phyloP scores from a whole-genome alignment of 2,888 invertebrate genomes.

The Erannis defoliaria region DNA sequence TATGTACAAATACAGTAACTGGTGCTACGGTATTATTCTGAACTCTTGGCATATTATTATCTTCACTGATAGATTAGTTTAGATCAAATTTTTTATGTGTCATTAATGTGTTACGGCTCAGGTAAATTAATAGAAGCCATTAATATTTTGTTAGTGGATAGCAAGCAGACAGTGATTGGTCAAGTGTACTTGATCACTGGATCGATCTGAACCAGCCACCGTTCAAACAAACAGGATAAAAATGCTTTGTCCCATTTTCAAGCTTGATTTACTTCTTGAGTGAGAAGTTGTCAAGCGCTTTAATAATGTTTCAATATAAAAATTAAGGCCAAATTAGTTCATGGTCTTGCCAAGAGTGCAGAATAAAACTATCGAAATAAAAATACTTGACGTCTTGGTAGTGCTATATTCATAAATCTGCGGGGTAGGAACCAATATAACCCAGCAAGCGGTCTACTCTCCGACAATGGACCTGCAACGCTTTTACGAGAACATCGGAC shows the following conservation, averaged over 20 bases:
- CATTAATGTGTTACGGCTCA: no score
- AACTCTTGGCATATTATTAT: conserved; percentile 37
- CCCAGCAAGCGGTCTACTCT: conserved; percentile 39
- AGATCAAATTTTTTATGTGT: no score
- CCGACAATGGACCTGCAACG: conserved; percentile 38
- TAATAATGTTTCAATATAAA: no score
- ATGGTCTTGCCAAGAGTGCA: conserved; percentile 38
- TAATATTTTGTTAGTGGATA: not conserved
- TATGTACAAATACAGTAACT: conserved; percentile 73
- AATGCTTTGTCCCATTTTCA: conserved; percentile 2
- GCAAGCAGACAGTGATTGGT: not conserved
- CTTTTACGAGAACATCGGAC: conserved; percentile 46
- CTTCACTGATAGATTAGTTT: no score
- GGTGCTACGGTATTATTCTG: conserved; percentile 55
- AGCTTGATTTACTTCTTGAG: not conserved
- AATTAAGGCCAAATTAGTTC: not conserved
- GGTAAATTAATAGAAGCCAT: not conserved
- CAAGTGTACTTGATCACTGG: not conserved
- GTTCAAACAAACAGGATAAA: not conserved
- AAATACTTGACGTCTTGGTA: conserved; percentile 47
- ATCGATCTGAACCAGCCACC: conserved; percentile 18
- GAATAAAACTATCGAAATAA: conserved; percentile 38
- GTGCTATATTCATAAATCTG: conserved; percentile 35
- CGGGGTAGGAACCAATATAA: conserved; percentile 43
- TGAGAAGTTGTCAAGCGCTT: not conserved